Evolutionary conservation across 1,140 invertebrate species (phyloP).

Genomic region (Monomorium pharaonis): DNA sequence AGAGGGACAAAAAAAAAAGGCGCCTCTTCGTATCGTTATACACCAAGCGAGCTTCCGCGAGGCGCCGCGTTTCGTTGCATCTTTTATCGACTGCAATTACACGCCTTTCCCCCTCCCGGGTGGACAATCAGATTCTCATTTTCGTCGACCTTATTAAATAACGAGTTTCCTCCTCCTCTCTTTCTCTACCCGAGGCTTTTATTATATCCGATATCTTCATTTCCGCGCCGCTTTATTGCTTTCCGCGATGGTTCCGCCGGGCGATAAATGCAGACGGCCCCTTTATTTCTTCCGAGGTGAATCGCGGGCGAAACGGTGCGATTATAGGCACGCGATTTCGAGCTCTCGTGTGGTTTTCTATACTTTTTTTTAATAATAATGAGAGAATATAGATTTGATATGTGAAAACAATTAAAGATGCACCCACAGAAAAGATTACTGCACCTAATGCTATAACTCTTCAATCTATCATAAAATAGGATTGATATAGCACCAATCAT

Average conservation of each 20-base stretch:
- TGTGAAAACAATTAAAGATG: too few species aligned
- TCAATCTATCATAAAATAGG: too few species aligned
- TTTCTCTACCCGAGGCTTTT: not conserved
- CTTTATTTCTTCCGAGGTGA: constrained; percentile 1
- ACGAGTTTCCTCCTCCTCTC: constrained; percentile 8
- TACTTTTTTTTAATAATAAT: not conserved
- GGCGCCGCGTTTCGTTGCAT: not conserved
- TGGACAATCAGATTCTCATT: constrained; percentile 38
- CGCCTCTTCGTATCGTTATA: not conserved
- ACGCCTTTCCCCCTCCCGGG: not conserved
- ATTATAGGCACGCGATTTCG: not conserved
- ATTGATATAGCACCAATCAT: too few species aligned
- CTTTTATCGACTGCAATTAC: constrained; percentile 49
- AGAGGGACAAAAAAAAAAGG: not conserved
- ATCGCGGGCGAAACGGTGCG: not conserved
- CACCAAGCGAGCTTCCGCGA: not conserved
- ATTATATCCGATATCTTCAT: constrained; percentile 53
- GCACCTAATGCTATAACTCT: too few species aligned
- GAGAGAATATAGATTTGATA: too few species aligned
- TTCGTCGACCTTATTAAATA: constrained; percentile 47
- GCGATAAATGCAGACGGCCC: constrained; percentile 32
- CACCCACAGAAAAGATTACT: too few species aligned
- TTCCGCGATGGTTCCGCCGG: not conserved
- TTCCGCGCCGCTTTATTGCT: constrained; percentile 46
- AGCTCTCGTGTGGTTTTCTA: too few species aligned